Evolutionary conservation across 2,888 invertebrate species (phyloP), one percentile per base, ranked within the genome.

Genomic region (Entomobrya multifasciata): DNA sequence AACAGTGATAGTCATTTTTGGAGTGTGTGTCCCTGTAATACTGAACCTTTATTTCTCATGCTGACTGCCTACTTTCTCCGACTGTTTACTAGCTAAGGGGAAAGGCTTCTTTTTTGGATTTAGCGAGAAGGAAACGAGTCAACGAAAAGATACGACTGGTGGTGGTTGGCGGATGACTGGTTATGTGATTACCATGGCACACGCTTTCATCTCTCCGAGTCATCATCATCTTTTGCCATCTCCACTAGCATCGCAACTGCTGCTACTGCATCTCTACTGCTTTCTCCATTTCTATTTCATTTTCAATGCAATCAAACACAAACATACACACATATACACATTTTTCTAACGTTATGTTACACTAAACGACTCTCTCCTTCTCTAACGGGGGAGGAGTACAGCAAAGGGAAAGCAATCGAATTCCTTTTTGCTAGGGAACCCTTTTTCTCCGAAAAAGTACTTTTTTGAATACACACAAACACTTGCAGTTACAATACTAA

Each of bases 1-100:
- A 74, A 80, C 81, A 86, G 86, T 86, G 86, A 86, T 86, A 86
- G 86, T 80, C 80, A 67, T 76, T 86, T 81, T 86, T 30, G 36
- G 74, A 76, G 81, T 52, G 83, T 62, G 86, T 86, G 86, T 86
- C 81, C 81, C 81, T 81, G 86, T 72, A 80, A 77, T 82, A 77
- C 81, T 87, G 60, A 77, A 70, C 81, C 77, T 87, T 87, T 82
- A 87, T 87, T 87, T 87, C 87, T 82, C 57, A 82, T 82, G 82
- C 81, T 81, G 82, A 81, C 87, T 87, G 87, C 87, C 87, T 87
- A 87, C 87, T 87, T 87, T 87, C 87, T 87, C 87, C 87, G 87
- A 87, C 62, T 87, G 87, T 82, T 74, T 57, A 62, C 87, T n/a
- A 65, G 76, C 60, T 74, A 65, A 36, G 70, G 80, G 80, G 74